Conservation (phyloP, 2,797 vertebrate genomes). For the Buceros bicornis region DNA sequence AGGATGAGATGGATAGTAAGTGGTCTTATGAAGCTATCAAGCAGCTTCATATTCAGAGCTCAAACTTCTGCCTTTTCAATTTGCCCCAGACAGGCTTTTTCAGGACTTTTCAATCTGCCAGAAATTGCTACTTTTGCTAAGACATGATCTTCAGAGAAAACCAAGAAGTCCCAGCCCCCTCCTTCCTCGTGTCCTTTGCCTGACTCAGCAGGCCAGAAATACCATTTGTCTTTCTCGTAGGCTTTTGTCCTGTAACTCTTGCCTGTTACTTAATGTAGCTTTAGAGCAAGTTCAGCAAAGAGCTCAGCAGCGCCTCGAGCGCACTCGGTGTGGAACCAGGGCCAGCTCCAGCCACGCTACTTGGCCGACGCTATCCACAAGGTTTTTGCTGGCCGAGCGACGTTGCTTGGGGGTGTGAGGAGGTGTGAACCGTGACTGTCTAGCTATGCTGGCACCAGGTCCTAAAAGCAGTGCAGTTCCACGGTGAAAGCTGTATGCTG, state of each 20-base stretch:
- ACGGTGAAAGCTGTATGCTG: neutral
- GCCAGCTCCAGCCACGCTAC: neutral
- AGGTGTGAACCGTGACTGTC: slow-evolving; percentile 30
- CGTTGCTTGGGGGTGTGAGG: neutral
- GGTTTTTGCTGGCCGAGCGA: neutral
- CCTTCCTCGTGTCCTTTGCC: neutral
- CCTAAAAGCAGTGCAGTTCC: neutral
- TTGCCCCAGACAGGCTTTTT: neutral
- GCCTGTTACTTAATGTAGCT: neutral
- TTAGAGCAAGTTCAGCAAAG: neutral
- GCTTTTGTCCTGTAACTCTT: neutral
- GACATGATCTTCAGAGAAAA: neutral
- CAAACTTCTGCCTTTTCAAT: slow-evolving; percentile 28
- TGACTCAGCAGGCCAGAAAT: slow-evolving; percentile 34
- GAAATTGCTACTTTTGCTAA: slow-evolving; percentile 13
- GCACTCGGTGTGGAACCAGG: neutral
- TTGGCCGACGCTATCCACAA: neutral
- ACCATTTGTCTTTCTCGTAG: neutral
- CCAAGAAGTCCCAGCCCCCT: neutral
- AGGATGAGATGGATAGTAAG: slow-evolving; percentile 58
- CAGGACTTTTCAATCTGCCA: slow-evolving; percentile 20
- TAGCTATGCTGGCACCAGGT: neutral
- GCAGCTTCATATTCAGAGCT: slow-evolving; percentile 27
- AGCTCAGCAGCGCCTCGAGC: neutral
- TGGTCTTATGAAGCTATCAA: slow-evolving; percentile 30